Evolutionary conservation across 2,888 invertebrate genomes (phyloP).

Genomic region (Drosophila kuntzei): DNA sequence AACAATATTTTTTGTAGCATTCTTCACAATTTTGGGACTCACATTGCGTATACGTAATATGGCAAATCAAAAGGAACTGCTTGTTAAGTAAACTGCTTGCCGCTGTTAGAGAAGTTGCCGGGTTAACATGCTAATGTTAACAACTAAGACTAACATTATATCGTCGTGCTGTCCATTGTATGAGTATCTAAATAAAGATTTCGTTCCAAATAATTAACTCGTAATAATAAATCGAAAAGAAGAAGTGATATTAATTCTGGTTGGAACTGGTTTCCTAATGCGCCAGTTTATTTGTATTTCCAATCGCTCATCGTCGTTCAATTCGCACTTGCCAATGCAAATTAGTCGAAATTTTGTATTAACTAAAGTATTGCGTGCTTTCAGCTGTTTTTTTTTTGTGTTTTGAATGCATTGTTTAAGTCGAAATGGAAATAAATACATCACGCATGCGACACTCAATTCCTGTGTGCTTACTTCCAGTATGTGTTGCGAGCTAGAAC

Average conservation of each 20-base stretch:
- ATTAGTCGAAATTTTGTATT: constrained; percentile 26
- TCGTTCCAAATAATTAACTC: constrained; percentile 39
- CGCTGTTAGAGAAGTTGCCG: constrained; percentile 27
- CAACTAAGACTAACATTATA: constrained; percentile 2
- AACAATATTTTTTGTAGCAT: constrained; percentile 8
- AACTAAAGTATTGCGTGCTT: not conserved
- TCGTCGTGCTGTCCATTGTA: constrained; percentile 5
- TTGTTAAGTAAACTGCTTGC: constrained; percentile 25
- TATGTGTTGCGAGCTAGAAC: not conserved
- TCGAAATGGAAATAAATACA: constrained; percentile 15
- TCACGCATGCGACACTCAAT: constrained; percentile 16
- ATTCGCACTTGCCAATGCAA: constrained; percentile 48
- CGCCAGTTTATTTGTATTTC: constrained; percentile 33
- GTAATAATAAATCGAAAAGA: constrained; percentile 18
- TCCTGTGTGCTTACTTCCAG: constrained; percentile 1
- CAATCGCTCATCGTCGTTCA: constrained; percentile 25
- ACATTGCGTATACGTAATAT: constrained; percentile 24
- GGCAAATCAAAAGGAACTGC: not conserved
- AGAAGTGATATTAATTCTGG: constrained; percentile 5
- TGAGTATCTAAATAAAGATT: constrained; percentile 27
- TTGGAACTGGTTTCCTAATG: constrained; percentile 4
- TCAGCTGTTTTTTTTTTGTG: constrained; percentile 7
- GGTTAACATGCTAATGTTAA: constrained; percentile 24
- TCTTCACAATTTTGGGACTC: not conserved
- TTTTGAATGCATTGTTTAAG: constrained; percentile 10